Evolutionary conservation across 2,888 invertebrate species (phyloP), one percentile per base, ranked within the genome.

Genomic region (Rhingia rostrata): DNA sequence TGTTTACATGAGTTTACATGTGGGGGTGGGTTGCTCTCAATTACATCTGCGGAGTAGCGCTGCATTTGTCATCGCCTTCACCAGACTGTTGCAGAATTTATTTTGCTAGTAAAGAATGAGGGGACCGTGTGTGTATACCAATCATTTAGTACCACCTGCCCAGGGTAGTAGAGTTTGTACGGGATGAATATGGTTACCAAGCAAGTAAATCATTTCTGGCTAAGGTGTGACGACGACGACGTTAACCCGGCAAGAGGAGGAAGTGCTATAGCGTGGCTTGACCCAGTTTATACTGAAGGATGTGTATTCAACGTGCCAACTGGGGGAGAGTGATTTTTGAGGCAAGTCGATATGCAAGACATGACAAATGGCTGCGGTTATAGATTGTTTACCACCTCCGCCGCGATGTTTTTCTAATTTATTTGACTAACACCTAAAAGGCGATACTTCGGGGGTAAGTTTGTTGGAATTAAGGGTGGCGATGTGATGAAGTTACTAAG

Each of bases 221-320:
- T 33, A 32, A 30, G 10, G 30, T 60, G 70, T 70, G 60, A 22
- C 22, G 22, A 22, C 22, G 22, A 22, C 37, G 70, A 12, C 69
- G 14, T 49, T 30, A 12, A 35, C 60, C 51, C 61, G 60, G 58
- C 6, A 58, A 60, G 49, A 60, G 41, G 33, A 51, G 9, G 33
- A 35, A 41, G 33, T 7, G 14, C 9, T 49, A n/a, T 67, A 60
- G 67, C 56, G 37, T 69, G 47, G 56, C 53, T 51, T 80, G 80
- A 80, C 80, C 74, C 22, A 80, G 43, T 69, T 69, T 80, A 49
- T 12, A 22, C 41, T 41, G 30, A 9, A 54, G 32, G 33, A n/a
- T 61, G 74, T 74, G 61, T 70, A 43, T 60, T 47, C 30, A 74
- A 39, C 41, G 41, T 58, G 33, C n/a, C 4, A 9, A 41, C 22